Base-by-base conservation (phyloP, 2,888 invertebrate species). In the Candidula unifasciata region DNA sequence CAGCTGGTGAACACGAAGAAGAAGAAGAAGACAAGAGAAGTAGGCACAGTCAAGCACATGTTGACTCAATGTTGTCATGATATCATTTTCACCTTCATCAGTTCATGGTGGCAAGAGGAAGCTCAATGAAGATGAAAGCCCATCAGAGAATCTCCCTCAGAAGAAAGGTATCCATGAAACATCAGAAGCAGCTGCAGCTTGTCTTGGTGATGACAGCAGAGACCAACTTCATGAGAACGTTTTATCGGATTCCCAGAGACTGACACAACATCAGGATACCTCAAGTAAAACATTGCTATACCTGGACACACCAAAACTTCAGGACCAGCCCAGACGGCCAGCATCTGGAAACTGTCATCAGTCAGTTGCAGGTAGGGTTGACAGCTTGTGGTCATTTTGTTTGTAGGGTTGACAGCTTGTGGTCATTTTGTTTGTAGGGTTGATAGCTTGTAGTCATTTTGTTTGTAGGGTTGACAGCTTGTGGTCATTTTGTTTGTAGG, bases 61-160 rank as follows among this genome's bases (percentile, higher is more conserved):
- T 44, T 10, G 13, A 44, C 8, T 13, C 6, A 44, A 13, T 44
- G 13, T 44, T 44, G 44, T 44, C 44, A 44, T 44, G 8, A 44
- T 44, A 44, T 44, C 13, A 13, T 10, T 44, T 10, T 13, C 44
- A 10, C 44, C 0, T 1, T 44, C 44, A 44, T 6, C 13, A 60
- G 27, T 30, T 44, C 44, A 54, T 74, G 76, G 57, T 30, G 30
- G 52, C 44, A 52, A 69, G 33, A 76, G 64, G 64, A 69, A 64
- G 64, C 30, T 33, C 21, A 57, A 16, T 33, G 76, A 77, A 57
- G 35, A 10, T 33, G 80, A 64, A 8, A 5, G 30, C 33, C 54
- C 2, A 52, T 44, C 27, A 74, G 30, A 44, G 52, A 54, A n/a
- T 57, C 18, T 33, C 30, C 74, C 30, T 21, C 30, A 60, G 64